These are phyloP conservation scores for Ceratina japonica DNA, from an alignment of 1,140 invertebrate species.

Conservation along the genomic window DNA sequence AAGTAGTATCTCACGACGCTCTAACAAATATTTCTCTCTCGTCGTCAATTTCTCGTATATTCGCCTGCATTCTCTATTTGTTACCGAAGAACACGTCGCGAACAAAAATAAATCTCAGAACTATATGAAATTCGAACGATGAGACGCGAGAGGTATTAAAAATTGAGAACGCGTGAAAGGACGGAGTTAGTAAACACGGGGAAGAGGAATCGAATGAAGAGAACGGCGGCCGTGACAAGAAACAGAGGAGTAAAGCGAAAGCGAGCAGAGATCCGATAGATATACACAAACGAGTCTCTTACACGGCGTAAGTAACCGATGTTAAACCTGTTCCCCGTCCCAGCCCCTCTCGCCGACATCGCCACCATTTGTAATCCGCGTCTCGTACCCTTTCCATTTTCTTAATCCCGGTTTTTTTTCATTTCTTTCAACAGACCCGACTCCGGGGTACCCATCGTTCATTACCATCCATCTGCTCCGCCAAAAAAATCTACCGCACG, in stretches of 20 bases:
- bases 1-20: background rate
- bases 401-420: too few species aligned
- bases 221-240: background rate
- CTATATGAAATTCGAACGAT: background rate
- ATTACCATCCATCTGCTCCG: too few species aligned
- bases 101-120: background rate
- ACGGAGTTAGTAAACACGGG: background rate
- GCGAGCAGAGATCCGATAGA: conserved; percentile 48
- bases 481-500: too few species aligned
- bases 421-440: background rate
- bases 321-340: conserved; percentile 54
- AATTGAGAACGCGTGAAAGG: background rate
- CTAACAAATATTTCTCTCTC: too few species aligned
- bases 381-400: background rate
- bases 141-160: background rate
- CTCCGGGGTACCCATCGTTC: too few species aligned
- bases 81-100: background rate
- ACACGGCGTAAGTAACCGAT: conserved; percentile 41
- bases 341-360: background rate
- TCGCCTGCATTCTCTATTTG: background rate
- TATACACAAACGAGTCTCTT: conserved; percentile 43
- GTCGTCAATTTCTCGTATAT: too few species aligned
- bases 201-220: background rate
- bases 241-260: conserved; percentile 22
- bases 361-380: conserved; percentile 8